phyloP scores from a whole-genome alignment of 2,888 invertebrate genomes.

The Sepioteuthis lessoniana region DNA sequence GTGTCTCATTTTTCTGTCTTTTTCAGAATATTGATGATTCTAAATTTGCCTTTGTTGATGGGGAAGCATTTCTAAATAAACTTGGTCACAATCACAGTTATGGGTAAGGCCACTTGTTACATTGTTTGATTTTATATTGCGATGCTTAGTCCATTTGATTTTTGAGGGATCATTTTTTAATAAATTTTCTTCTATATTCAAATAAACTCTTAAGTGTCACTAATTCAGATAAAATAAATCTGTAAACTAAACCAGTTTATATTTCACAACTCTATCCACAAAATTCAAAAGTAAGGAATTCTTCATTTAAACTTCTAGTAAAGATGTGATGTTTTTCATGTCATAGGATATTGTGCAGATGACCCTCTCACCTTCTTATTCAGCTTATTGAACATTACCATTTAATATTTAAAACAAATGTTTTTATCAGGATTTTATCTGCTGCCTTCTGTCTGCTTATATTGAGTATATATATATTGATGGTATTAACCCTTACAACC shows the following conservation, averaged over 20 bases:
- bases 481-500: too few relatives aligned
- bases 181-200: background rate
- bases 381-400: too few relatives aligned
- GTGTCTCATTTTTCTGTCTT: background rate
- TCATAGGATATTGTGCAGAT: too few relatives aligned
- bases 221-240: background rate
- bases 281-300: background rate
- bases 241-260: background rate
- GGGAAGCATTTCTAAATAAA: background rate
- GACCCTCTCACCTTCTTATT: too few relatives aligned
- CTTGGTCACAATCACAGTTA: background rate
- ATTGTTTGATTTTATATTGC: background rate
- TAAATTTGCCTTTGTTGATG: background rate
- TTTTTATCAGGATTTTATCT: too few relatives aligned
- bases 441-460: too few relatives aligned
- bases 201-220: background rate
- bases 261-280: background rate
- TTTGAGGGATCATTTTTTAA: background rate
- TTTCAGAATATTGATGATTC: background rate
- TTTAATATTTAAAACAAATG: too few relatives aligned
- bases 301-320: background rate
- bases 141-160: background rate
- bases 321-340: background rate
- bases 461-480: too few relatives aligned
- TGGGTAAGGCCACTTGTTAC: background rate